Evolutionary conservation across 2,113 vertebrate genomes (phyloP), one percentile per base, ranked within the genome.

Genomic region (Neolamprologus longior): DNA sequence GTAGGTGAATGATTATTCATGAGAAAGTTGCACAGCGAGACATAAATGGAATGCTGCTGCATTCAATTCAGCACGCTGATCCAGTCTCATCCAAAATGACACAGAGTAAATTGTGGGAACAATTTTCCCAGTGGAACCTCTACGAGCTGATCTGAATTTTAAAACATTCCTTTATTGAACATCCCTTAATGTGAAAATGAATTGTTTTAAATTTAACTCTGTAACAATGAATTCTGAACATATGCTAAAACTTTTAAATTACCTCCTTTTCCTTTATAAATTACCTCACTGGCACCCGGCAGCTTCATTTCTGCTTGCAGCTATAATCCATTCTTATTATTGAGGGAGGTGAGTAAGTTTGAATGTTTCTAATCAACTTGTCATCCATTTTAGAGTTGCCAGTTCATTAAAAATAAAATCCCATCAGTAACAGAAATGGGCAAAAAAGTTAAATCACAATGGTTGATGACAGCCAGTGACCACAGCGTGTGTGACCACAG

Each of bases 301-400:
- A 82, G 86, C 84, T 33, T 14, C 50, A n/a, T 50, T 85, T 54
- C 84, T 33, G 86, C 90, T 86, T 15, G 45, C 83, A 84, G 90
- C 87, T 80, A 57, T 89, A 81, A 93, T 92, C 89, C 81, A 63
- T 87, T 89, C 81, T 78, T 86, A 86, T 90, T 90, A 84, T 86
- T 61, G 47, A 47, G 53, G 21, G 54, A 92, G 84, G 84, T 80
- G 84, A 85, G 78, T 63, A 89, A 81, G 78, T 91, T 91, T 91
- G 84, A 88, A 88, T 93, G 86, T 42, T 78, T 89, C 83, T 93
- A 88, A 93, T 94, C 91, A 93, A 87, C 84, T 86, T 93, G 88
- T 91, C 90, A 86, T 89, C 81, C 85, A 12, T 82, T 83, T 89
- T 84, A 7, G 35, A 87, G 8, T 85, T 54, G 17, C 84, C 78